Conservation (phyloP, 2,888 invertebrate species). For the Diarsia dahlii region DNA sequence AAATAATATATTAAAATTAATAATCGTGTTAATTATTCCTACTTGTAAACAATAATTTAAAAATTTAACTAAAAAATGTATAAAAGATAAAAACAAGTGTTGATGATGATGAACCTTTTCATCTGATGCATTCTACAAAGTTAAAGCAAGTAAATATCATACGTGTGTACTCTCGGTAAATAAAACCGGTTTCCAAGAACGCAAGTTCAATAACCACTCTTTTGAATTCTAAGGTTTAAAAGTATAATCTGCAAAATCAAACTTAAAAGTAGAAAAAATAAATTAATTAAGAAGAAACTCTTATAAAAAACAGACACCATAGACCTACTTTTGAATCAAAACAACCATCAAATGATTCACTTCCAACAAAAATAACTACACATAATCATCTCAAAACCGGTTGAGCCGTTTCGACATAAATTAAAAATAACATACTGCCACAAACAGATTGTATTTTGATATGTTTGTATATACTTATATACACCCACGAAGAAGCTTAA, state of each 20-base stretch:
- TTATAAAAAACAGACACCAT: not conserved
- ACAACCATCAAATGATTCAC: conserved; percentile 9
- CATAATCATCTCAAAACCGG: conserved; percentile 21
- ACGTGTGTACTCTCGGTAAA: not conserved
- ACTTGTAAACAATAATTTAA: no score
- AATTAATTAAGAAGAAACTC: not conserved
- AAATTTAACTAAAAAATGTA: no score
- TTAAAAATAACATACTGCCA: conserved; percentile 22
- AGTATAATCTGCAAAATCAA: not conserved
- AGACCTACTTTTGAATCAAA: conserved; percentile 36
- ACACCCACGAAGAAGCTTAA: not conserved
- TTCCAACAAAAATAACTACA: conserved; percentile 14
- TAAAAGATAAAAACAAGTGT: not conserved
- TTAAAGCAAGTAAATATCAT: not conserved
- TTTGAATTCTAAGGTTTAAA: not conserved
- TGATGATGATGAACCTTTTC: not conserved
- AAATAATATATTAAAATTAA: not conserved
- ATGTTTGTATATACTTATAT: not conserved
- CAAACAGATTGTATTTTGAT: conserved; percentile 12
- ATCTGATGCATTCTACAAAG: not conserved
- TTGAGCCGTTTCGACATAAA: conserved; percentile 22
- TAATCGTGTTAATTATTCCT: no score
- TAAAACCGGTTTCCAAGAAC: conserved; percentile 31
- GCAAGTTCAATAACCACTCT: conserved; percentile 30
- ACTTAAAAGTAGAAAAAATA: not conserved